These are phyloP conservation scores for Eutrigla gurnardus DNA, from an alignment of 2,797 vertebrate species.

Conservation along the genomic window DNA sequence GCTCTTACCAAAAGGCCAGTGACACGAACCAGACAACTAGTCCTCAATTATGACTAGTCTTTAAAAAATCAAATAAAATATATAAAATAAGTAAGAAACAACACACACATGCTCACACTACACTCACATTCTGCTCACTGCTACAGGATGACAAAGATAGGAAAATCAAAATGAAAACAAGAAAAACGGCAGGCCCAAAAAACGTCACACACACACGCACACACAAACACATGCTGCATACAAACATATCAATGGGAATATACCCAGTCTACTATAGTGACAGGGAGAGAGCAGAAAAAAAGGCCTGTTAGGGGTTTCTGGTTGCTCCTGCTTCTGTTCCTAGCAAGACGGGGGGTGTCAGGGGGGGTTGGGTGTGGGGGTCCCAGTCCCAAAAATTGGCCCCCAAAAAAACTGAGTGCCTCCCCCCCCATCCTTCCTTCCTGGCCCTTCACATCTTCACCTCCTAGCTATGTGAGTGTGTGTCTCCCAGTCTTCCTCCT, in stretches of 20 bases:
- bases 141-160: conserved; percentile 17
- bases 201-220: conserved; percentile 39
- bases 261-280: conserved; percentile 71
- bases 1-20: conserved; percentile 22
- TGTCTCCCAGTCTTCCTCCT: conserved; percentile 64
- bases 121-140: not conserved
- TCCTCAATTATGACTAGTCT: not conserved
- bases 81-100: not conserved
- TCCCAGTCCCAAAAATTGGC: conserved; percentile 70
- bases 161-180: conserved; percentile 35
- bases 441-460: conserved; percentile 63
- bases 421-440: conserved; percentile 68
- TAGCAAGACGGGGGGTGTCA: conserved; percentile 52
- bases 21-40: conserved; percentile 18
- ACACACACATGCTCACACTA: not conserved
- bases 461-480: conserved; percentile 73
- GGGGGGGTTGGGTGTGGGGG: conserved; percentile 34
- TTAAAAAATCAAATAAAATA: not conserved
- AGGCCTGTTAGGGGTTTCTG: conserved; percentile 75
- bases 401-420: conserved; percentile 64
- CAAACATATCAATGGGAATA: conserved; percentile 68
- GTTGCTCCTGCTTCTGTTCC: conserved; percentile 72
- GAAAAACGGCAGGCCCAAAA: conserved; percentile 45
- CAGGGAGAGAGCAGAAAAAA: conserved; percentile 56
- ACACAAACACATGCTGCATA: conserved; percentile 51